Evolutionary conservation across 1,140 invertebrate genomes (phyloP), one percentile per base, ranked within the genome.

Genomic region (Drusus annulatus): DNA sequence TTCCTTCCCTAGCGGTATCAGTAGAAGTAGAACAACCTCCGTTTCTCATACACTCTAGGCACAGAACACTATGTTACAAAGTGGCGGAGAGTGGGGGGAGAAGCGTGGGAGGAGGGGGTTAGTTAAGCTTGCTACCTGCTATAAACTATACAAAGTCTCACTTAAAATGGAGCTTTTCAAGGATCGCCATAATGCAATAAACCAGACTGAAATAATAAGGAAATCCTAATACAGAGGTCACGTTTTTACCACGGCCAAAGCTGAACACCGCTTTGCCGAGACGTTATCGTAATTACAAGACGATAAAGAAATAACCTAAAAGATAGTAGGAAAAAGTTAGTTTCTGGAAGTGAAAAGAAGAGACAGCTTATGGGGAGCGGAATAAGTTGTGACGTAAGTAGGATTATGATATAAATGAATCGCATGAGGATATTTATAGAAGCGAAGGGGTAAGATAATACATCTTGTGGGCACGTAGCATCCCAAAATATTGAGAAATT

Each of bases 141-240:
- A 4, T 8, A 7, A 45, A 45, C 8, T 45, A 45, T 45, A 45
- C 36, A 45, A 45, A 45, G 36, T 45, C 8, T 45, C 36, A 45
- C 36, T 45, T 45, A 45, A 45, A 28, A 56, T 69, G 73, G 63
- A 21, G 79, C 80, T 81, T 45, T 45, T 63, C 76, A 58, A 74
- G 28, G 73, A 54, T 81, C 80, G 80, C 68, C 65, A 21, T 71
- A 52, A 45, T 68, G 76, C 80, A 81, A 81, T 81, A 79, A 81
- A 81, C 76, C 36, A 52, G 62, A 77, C 51, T 17, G 7, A 73
- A 63, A 74, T 74, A 73, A 73, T 79, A 68, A 79, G 68, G 54
- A 54, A 28, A 62, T 79, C 62, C 71, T 75, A 75, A 75, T 75
- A 60, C 71, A 75, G 31, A 51, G 50, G 28, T 25, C 54, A 52